A percentile compares a stretch with the other conserved stretches of the same genome.
Conservation (phyloP, 1,140 invertebrate species). For the Caenorhabditis briggsae region DNA sequence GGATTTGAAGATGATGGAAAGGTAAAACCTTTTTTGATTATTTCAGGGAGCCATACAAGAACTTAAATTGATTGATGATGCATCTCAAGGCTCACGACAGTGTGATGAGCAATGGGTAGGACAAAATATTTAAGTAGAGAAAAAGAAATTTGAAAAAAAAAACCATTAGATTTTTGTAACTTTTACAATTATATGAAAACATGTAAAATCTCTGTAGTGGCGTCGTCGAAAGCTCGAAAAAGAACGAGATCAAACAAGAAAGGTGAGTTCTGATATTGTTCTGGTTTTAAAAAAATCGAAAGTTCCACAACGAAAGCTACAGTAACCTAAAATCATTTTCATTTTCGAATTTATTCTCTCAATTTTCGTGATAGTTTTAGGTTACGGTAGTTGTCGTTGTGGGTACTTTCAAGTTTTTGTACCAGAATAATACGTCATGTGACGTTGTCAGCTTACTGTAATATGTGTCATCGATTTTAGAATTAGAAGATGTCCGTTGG, state of each 20-base stretch:
- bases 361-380: no score
- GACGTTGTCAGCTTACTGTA: slow-evolving; percentile 23
- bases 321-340: no score
- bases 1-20: slow-evolving; percentile 33
- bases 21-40: background rate
- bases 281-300: no score
- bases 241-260: slow-evolving; percentile 29
- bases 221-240: slow-evolving; percentile 62
- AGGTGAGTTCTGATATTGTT: slow-evolving; percentile 30
- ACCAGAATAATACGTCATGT: no score
- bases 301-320: no score
- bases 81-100: slow-evolving; percentile 82
- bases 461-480: background rate
- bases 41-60: slow-evolving; percentile 85
- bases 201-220: slow-evolving; percentile 33
- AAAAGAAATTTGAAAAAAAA: background rate
- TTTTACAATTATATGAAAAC: background rate
- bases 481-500: slow-evolving; percentile 1
- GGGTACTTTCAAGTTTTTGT: no score
- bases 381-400: no score
- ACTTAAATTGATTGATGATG: slow-evolving; percentile 83
- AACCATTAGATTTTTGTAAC: no score
- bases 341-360: no score
- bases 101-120: slow-evolving; percentile 80
- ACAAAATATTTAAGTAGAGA: background rate